Percentiles rank a stretch among this genome's conserved stretches.
These are phyloP conservation scores for human DNA, from an alignment of 2,113 vertebrate genomes.

Conservation along the genomic window GRCh38 chr3:180357501-180358000, in stretches of 20 bases:
- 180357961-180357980: too few relatives aligned
- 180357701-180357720: neutral
- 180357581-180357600: neutral
- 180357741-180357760: neutral
- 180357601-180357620: neutral
- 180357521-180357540: neutral
- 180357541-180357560: too few relatives aligned
- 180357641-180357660: slow-evolving; percentile 4
- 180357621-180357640: neutral
- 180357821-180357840: neutral
- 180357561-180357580: neutral
- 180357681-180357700: neutral
- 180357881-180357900: neutral
- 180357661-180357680: neutral
- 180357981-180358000: too few relatives aligned
- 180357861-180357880: neutral
- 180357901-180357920: neutral
- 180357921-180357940: too few relatives aligned
- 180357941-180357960: too few relatives aligned
- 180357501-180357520: neutral
- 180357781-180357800: neutral
- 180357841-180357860: neutral
- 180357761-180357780: neutral
- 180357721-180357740: neutral
- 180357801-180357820: neutral